Conservation (phyloP, 2,113 vertebrate species). For the Mormyrus iriodes region DNA sequence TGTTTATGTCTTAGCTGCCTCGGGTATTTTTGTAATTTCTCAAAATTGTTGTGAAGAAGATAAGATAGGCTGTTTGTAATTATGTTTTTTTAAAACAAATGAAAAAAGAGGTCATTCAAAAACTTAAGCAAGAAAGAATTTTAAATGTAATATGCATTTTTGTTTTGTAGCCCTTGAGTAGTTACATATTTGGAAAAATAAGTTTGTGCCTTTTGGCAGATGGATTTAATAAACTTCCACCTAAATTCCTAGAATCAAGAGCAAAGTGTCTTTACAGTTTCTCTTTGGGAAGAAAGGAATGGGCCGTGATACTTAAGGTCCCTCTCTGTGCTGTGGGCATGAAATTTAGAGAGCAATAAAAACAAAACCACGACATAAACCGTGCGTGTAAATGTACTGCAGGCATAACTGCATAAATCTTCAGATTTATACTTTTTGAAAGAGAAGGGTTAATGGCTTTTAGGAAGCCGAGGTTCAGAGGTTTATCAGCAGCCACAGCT, state of each 20-base stretch:
- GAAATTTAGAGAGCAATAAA: background rate
- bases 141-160: background rate
- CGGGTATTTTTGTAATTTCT: background rate
- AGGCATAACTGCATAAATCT: background rate
- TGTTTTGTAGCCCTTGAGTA: background rate
- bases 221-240: background rate
- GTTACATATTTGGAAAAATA: background rate
- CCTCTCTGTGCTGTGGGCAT: background rate
- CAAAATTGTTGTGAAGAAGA: background rate
- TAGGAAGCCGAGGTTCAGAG: background rate
- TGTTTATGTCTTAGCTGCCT: background rate
- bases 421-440: background rate
- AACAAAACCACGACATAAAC: background rate
- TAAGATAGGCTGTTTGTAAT: background rate
- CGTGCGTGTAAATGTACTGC: background rate
- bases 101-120: background rate
- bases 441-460: background rate
- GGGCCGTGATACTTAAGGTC: background rate
- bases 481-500: background rate
- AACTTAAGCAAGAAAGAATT: background rate
- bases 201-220: background rate
- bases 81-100: background rate
- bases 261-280: background rate
- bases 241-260: background rate
- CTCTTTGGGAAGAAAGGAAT: background rate